These are phyloP conservation scores for Lamellibrachia luymesi DNA, from an alignment of 1,140 invertebrate genomes.

Conservation along the genomic window DNA sequence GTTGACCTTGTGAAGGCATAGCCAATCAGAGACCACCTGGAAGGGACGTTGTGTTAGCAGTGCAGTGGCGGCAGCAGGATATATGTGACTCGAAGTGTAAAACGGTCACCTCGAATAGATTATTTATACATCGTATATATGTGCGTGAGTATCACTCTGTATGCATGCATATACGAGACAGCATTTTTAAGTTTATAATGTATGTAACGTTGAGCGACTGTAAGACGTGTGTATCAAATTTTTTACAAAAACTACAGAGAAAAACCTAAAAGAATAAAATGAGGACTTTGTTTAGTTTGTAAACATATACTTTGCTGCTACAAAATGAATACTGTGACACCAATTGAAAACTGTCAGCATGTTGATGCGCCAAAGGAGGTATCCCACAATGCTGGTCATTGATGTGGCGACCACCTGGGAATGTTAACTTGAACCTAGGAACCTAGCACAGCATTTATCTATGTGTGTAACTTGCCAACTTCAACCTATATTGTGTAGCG, in stretches of 20 bases:
- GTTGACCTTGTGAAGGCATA: background rate
- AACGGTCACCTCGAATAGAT: background rate
- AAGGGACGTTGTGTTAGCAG: background rate
- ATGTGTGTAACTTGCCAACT: background rate
- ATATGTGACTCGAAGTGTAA: background rate
- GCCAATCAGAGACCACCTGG: background rate
- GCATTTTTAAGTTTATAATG: conserved; percentile 6
- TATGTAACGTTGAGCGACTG: background rate
- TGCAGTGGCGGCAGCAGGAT: background rate
- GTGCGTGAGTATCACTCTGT: background rate
- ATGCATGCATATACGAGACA: background rate
- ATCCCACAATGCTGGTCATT: background rate
- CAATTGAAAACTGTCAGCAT: background rate
- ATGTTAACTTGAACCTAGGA: background rate
- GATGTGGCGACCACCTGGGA: background rate
- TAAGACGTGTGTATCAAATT: background rate
- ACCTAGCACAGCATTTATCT: background rate
- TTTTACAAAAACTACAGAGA: background rate
- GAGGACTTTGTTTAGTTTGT: background rate
- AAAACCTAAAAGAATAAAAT: background rate
- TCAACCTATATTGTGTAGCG: background rate
- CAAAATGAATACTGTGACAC: background rate
- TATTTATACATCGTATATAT: conserved; percentile 2
- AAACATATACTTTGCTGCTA: background rate
- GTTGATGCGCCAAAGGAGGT: background rate